Conservation (phyloP, 2,113 vertebrate species). For the Colistium nudipinnis region DNA sequence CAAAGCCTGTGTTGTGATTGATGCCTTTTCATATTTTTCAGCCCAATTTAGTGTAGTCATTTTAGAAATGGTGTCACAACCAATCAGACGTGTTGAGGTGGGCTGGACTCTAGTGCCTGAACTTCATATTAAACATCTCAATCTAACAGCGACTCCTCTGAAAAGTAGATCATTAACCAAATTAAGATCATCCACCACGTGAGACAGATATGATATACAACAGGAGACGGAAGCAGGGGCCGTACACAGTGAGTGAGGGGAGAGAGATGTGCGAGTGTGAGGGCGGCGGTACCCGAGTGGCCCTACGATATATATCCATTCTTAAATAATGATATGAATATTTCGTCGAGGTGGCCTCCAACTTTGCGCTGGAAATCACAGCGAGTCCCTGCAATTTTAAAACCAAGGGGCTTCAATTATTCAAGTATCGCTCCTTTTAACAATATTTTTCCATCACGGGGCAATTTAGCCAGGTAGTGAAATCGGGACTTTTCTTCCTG, state of each 20-base stretch:
- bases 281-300: slow-evolving; percentile 47
- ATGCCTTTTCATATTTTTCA: too few species aligned
- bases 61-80: too few species aligned
- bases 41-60: too few species aligned
- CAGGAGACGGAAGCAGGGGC: background rate
- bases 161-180: background rate
- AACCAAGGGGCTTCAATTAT: slow-evolving; percentile 79
- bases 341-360: slow-evolving; percentile 69
- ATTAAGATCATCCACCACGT: background rate
- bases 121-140: too few species aligned
- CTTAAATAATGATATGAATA: slow-evolving; percentile 78
- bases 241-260: background rate
- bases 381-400: slow-evolving; percentile 78
- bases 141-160: background rate
- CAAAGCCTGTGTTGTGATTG: too few species aligned
- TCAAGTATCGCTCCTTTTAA: slow-evolving; percentile 76
- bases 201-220: slow-evolving; percentile 13
- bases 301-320: slow-evolving; percentile 60
- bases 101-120: too few species aligned
- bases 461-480: slow-evolving; percentile 77
- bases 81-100: too few species aligned
- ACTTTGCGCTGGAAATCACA: slow-evolving; percentile 72
- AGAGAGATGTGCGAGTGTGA: slow-evolving; percentile 6
- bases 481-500: slow-evolving; percentile 59
- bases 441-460: slow-evolving; percentile 84